A percentile compares a stretch with the other conserved stretches of the same genome.
phyloP scores from a whole-genome alignment of 2,797 vertebrate species.

The Cossypha caffra region DNA sequence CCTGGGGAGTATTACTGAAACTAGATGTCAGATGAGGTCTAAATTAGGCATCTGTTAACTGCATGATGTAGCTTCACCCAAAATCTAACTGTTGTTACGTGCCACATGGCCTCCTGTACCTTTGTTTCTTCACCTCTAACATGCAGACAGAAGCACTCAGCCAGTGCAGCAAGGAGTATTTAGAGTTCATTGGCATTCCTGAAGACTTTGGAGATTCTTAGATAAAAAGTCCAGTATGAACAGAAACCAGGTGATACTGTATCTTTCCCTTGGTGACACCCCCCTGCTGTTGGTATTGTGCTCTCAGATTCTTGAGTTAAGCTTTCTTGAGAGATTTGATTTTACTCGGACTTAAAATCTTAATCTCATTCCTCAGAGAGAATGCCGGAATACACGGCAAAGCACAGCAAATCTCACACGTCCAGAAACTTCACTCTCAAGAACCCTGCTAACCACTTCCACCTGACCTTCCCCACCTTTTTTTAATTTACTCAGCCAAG shows the following conservation, averaged over 20 bases:
- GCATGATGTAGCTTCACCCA: neutral
- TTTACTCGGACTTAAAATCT: neutral
- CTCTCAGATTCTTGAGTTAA: neutral
- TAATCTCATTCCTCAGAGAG: neutral
- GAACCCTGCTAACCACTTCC: neutral
- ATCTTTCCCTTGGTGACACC: neutral
- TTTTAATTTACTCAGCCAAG: neutral
- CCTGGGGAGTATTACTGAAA: neutral
- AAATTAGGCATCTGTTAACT: neutral
- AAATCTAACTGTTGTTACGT: neutral
- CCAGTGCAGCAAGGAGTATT: neutral
- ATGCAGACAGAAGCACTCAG: neutral
- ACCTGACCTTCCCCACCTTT: neutral
- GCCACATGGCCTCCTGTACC: too few species aligned
- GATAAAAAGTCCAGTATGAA: neutral
- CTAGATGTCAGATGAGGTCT: neutral
- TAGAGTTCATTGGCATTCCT: neutral
- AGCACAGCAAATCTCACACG: neutral
- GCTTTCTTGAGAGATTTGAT: neutral
- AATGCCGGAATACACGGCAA: neutral
- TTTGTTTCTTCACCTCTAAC: neutral
- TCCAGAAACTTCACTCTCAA: neutral
- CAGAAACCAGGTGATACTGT: neutral
- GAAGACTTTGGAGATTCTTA: neutral
- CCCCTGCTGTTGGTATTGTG: neutral